Percentiles rank a stretch among this genome's conserved stretches.
phyloP scores from a whole-genome alignment of 2,888 invertebrate species.

The Sarcophaga subvicina region DNA sequence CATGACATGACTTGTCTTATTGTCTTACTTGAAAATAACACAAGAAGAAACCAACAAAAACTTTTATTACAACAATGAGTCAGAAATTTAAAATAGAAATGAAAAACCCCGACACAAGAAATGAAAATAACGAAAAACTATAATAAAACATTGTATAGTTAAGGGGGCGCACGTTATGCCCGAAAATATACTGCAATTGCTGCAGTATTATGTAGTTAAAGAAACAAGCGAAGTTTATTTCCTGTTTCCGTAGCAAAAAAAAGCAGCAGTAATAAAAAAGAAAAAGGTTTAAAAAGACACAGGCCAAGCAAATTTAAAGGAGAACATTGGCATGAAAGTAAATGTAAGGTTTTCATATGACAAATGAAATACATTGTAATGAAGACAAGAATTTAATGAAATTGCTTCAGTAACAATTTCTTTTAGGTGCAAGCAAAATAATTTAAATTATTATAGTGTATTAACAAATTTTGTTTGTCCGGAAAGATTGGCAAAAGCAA shows the following conservation, averaged over 20 bases:
- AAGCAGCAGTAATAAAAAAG: neutral
- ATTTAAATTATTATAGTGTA: no score
- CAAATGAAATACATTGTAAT: no score
- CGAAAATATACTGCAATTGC: conserved; percentile 59
- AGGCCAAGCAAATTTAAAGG: no score
- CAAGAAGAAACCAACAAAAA: conserved; percentile 5
- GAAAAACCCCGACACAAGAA: neutral
- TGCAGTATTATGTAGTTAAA: conserved; percentile 63
- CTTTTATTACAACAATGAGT: conserved; percentile 42
- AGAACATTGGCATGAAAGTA: no score
- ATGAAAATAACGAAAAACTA: neutral
- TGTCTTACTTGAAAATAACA: conserved; percentile 45
- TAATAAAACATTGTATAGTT: neutral
- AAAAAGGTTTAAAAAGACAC: neutral
- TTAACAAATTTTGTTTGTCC: no score
- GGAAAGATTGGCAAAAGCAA: no score
- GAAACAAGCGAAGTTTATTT: conserved; percentile 68
- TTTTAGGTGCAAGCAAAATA: no score
- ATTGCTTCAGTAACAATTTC: no score
- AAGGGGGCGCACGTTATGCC: neutral
- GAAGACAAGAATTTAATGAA: no score
- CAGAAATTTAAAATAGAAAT: conserved; percentile 38
- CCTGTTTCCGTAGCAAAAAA: conserved; percentile 57
- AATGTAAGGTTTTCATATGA: no score
- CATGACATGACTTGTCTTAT: conserved; percentile 49